Evolutionary conservation across 2,888 invertebrate genomes (phyloP).

Genomic region (Endomychus coccineus): DNA sequence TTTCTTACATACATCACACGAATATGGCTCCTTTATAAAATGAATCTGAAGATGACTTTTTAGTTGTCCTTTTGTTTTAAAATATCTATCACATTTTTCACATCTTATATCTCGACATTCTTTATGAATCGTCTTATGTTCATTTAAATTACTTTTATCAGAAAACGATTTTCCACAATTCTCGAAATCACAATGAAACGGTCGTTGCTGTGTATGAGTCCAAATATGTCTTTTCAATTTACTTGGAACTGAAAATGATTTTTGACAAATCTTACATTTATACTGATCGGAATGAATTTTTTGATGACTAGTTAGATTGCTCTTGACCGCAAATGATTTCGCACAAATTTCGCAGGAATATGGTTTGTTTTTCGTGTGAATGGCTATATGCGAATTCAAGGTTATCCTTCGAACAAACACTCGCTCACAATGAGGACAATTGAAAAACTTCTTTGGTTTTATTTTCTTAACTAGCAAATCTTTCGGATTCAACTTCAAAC

Average conservation of each 20-base stretch:
- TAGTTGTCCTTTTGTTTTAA: slow-evolving; percentile 35
- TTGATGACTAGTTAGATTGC: slow-evolving; percentile 38
- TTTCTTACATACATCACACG: slow-evolving; percentile 36
- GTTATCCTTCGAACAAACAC: slow-evolving; percentile 35
- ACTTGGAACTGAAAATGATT: slow-evolving; percentile 38
- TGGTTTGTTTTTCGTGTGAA: slow-evolving; percentile 37
- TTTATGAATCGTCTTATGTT: slow-evolving; percentile 37
- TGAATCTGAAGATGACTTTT: slow-evolving; percentile 36
- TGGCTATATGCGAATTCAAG: slow-evolving; percentile 38
- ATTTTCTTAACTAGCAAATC: not conserved
- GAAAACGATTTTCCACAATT: slow-evolving; percentile 38
- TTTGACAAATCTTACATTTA: slow-evolving; percentile 38
- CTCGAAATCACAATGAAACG: slow-evolving; percentile 35
- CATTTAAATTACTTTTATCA: slow-evolving; percentile 40
- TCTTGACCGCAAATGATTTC: slow-evolving; percentile 37
- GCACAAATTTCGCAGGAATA: slow-evolving; percentile 38
- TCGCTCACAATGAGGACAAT: slow-evolving; percentile 37
- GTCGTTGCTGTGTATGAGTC: slow-evolving; percentile 39
- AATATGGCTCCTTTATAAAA: slow-evolving; percentile 27
- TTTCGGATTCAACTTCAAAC: slow-evolving; percentile 6
- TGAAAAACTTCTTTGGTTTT: slow-evolving; percentile 24
- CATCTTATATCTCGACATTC: slow-evolving; percentile 33
- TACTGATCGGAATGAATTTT: slow-evolving; percentile 37
- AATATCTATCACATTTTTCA: slow-evolving; percentile 33
- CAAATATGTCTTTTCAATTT: slow-evolving; percentile 40